These are phyloP conservation scores for Poeciliopsis infans DNA, from an alignment of 2,797 vertebrate genomes.

Conservation along the genomic window DNA sequence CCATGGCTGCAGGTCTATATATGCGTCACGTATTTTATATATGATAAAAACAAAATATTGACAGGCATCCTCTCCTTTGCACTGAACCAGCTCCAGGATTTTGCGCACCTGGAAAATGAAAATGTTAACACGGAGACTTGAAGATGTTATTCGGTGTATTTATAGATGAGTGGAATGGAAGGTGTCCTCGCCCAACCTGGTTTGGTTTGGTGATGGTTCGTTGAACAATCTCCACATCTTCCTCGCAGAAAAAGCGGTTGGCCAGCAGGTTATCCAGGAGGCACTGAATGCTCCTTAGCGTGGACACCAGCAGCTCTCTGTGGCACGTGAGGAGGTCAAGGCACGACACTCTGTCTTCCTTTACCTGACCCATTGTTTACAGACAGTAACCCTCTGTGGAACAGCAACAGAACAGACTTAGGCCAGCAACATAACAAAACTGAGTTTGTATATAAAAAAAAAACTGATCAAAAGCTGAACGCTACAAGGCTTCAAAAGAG, in stretches of 20 bases:
- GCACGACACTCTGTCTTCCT: conserved; percentile 26
- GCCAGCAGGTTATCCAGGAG: conserved; percentile 88
- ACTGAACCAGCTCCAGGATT: conserved; percentile 91
- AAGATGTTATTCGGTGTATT: background rate
- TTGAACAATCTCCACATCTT: conserved; percentile 89
- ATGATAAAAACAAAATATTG: conserved; percentile 88
- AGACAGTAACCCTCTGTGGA: conserved; percentile 32
- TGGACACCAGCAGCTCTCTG: conserved; percentile 86
- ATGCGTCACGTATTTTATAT: conserved; percentile 87
- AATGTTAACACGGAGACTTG: background rate
- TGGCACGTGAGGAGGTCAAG: conserved; percentile 79
- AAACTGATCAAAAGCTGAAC: background rate
- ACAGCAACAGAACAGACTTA: background rate
- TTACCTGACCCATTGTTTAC: conserved; percentile 33
- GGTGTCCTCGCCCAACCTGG: conserved; percentile 77
- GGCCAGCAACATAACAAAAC: background rate
- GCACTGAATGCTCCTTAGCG: conserved; percentile 86
- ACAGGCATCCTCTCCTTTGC: conserved; percentile 92
- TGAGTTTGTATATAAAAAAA: background rate
- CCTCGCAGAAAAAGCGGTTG: conserved; percentile 86
- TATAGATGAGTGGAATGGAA: background rate
- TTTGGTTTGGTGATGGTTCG: conserved; percentile 85
- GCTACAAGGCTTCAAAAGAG: background rate
- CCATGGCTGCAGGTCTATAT: conserved; percentile 90
- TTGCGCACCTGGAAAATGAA: conserved; percentile 85